A percentile compares a stretch with the other conserved stretches of the same genome.
Evolutionary conservation across 2,888 invertebrate genomes (phyloP).

Genomic region (Zele albiditarsus): DNA sequence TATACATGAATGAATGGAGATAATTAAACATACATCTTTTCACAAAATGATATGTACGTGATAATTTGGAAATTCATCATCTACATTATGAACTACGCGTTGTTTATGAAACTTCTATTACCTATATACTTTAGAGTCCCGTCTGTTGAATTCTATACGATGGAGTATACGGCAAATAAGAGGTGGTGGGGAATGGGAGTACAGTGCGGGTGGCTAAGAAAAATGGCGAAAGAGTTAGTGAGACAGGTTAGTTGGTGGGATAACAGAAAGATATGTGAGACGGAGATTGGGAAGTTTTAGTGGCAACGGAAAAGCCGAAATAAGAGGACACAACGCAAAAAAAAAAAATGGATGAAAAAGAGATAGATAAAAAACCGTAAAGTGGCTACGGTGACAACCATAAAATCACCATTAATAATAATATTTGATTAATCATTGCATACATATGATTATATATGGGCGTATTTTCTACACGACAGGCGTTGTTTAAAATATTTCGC

Average conservation of each 20-base stretch:
- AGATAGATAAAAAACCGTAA: neutral
- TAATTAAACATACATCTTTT: neutral
- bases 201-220: constrained; percentile 8
- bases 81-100: no score
- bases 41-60: neutral
- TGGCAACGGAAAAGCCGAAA: neutral
- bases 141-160: constrained; percentile 4
- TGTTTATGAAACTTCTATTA: no score
- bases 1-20: neutral
- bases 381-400: neutral
- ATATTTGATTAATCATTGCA: neutral
- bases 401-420: neutral
- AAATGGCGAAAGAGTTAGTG: neutral
- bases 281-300: constrained; percentile 27
- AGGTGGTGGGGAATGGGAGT: neutral
- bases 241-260: constrained; percentile 13
- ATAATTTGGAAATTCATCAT: neutral
- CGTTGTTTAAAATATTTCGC: no score
- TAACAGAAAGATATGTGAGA: constrained; percentile 19
- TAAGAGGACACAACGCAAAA: neutral
- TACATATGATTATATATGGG: neutral
- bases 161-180: neutral
- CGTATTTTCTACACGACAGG: no score
- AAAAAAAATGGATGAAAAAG: neutral
- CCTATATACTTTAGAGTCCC: no score